These are phyloP conservation scores for Cirrhinus mrigala DNA, from an alignment of 2,797 vertebrate species.

Conservation along the genomic window DNA sequence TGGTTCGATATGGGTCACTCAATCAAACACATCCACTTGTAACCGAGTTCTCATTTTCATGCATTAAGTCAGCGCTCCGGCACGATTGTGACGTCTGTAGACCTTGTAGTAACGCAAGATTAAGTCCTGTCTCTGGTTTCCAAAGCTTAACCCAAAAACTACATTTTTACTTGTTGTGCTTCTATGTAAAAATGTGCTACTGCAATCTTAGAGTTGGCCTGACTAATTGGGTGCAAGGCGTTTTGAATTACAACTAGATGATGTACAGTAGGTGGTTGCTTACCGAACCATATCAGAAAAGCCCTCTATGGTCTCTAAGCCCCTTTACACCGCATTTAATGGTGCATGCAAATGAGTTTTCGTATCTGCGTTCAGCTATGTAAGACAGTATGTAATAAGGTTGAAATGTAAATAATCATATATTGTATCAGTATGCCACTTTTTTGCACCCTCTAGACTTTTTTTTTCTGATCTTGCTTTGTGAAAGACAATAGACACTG, in stretches of 20 bases:
- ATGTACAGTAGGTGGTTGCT: neutral
- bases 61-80: neutral
- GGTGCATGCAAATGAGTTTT: neutral
- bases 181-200: neutral
- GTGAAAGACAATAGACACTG: neutral
- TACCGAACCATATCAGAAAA: neutral
- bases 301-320: neutral
- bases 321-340: neutral
- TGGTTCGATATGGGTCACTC: neutral
- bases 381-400: neutral
- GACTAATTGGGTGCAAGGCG: neutral
- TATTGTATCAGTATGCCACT: neutral
- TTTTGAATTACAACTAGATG: neutral
- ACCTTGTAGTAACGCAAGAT: neutral
- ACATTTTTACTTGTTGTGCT: no score
- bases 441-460: neutral
- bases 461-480: neutral
- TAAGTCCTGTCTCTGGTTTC: neutral
- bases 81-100: neutral
- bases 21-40: conserved; percentile 22
- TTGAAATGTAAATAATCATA: neutral
- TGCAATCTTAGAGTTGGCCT: neutral
- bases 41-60: conserved; percentile 11
- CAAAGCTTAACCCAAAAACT: neutral
- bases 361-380: neutral